Evolutionary conservation across 2,888 invertebrate species (phyloP), one percentile per base, ranked within the genome.

Genomic region (Cylloceria caligata): DNA sequence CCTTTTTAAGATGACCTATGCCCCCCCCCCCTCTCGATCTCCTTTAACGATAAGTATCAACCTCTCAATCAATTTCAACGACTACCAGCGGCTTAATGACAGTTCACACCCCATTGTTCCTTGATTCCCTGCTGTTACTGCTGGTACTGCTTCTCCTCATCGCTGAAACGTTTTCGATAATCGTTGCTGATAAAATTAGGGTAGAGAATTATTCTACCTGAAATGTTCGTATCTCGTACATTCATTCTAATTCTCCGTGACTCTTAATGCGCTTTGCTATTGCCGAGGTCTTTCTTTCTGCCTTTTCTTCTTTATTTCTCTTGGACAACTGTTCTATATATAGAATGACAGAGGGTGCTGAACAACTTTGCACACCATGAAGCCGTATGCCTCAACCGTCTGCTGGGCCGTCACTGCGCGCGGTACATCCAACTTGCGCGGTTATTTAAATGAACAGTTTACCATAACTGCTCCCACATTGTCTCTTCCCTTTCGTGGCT

Each of bases 401-500:
- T 45, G 60, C 19, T 34, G 9, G n/a, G 45, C 45, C 21, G 71
- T 72, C 6, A 45, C 11, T 60, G 39, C 39, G 39, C 19, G 62
- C 19, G 11, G 60, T 52, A 75, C 71, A 49, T 65, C 64, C 83
- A 81, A 80, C 83, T 78, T 80, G 74, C 71, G 80, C 81, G 85
- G 84, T 87, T 88, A 89, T 89, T 89, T 86, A 88, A 89, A 86
- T 85, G 84, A 88, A 87, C 86, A 86, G 87, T 88, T 89, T 87
- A 88, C 87, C 88, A 85, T 85, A 86, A 88, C 86, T 87, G 81
- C 86, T 83, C 86, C 75, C 84, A 83, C 81, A 85, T 86, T 86
- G 84, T 86, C 82, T 85, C 86, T 77, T 80, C 69, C 83, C 76
- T 81, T 68, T 83, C 84, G 71, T 65, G 62, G 73, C 39, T 49